Evolutionary conservation across 2,113 vertebrate species (phyloP), one percentile per base, ranked within the genome.

Genomic region (Formicarius rufipectus): DNA sequence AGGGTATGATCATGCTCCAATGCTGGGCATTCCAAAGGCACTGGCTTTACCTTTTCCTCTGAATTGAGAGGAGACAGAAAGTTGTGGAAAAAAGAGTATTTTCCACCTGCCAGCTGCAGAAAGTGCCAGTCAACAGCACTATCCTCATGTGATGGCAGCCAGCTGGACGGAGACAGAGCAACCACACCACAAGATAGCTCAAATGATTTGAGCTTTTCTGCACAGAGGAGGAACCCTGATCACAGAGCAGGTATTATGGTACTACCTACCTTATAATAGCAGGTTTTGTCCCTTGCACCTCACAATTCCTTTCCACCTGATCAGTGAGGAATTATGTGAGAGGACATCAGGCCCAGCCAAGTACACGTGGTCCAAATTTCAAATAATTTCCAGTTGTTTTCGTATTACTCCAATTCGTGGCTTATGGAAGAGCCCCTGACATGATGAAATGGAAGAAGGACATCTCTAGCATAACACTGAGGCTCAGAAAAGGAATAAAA

Each of bases 11-110:
- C 14, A 20, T 2, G 45, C 37, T 93, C 25, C 71, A 73, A 4
- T 0, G 0, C 1, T 1, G 14, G 53, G 31, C 27, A 78, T 76
- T 78, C n/a, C 53, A 28, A 52, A 75, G 40, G 62, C 18, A 18
- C 45, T 24, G 44, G 33, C 59, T 78, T 72, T 58, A 77, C 52
- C 44, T 91, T 67, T 71, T 52, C 40, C n/a, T 85, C 69, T n/a
- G 39, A 52, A 64, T 39, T n/a, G 24, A 55, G 60, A 87, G n/a
- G 62, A 87, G 64, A 30, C 0, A 63, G 16, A 37, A 76, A 71
- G 52, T 4, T 10, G 16, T 24, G 25, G 79, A 83, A 90, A 21
- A 85, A 24, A 37, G 85, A 85, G 67, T 28, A 14, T 42, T 83
- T 82, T 71, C 68, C 50, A 74, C 68, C 64, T 71, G 79, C 75